These are phyloP conservation scores for Mixornis gularis DNA, from an alignment of 2,113 vertebrate species.

Conservation along the genomic window DNA sequence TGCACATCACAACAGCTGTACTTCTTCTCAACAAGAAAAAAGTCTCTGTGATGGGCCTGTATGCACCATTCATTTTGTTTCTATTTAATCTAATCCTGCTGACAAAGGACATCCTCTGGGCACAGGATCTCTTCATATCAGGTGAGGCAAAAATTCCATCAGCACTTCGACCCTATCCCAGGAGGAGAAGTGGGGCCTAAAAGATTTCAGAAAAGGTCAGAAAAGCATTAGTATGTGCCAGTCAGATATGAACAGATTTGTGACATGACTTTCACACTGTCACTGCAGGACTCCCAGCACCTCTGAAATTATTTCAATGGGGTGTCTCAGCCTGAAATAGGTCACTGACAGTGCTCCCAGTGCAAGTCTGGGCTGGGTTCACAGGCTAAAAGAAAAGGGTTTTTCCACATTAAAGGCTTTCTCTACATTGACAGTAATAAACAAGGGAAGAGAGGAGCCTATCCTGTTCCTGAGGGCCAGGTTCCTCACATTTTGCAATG, in stretches of 20 bases:
- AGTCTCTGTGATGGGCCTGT: background rate
- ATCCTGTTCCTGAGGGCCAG: background rate
- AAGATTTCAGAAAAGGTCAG: background rate
- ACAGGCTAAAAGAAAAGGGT: background rate
- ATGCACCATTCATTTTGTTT: background rate
- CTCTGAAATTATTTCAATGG: background rate
- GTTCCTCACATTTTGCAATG: background rate
- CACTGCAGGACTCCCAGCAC: background rate
- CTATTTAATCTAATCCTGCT: background rate
- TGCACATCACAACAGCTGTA: background rate
- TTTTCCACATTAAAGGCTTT: slow-evolving; percentile 47
- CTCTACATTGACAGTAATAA: background rate
- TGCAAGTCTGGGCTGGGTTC: background rate
- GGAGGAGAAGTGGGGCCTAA: background rate
- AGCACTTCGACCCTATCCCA: background rate
- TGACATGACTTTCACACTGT: background rate
- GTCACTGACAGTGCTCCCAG: background rate
- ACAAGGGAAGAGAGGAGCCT: background rate
- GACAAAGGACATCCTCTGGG: background rate
- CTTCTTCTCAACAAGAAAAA: background rate
- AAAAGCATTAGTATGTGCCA: background rate
- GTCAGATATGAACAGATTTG: fast-evolving
- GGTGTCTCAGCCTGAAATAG: background rate
- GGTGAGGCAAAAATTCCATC: background rate
- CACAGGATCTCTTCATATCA: background rate